phyloP scores from a whole-genome alignment of 1,140 invertebrate species.

The Caenorhabditis inopinata region DNA sequence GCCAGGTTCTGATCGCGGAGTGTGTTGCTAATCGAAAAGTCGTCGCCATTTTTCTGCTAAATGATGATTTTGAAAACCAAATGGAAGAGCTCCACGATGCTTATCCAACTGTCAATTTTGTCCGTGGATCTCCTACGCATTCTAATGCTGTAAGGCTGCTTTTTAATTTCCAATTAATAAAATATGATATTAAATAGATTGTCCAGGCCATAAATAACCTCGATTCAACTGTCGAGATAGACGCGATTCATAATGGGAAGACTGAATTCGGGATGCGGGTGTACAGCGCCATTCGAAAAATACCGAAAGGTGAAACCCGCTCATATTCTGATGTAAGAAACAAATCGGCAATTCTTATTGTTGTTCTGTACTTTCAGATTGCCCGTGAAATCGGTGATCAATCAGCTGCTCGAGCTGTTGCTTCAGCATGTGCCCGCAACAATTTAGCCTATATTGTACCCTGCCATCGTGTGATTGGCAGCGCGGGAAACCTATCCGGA shows the following conservation, averaged over 20 bases:
- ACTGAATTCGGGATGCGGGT: background rate
- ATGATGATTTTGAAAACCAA: background rate
- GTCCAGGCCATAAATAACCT: background rate
- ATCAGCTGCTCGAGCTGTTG: background rate
- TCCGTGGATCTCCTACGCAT: background rate
- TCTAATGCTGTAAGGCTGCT: too few species aligned
- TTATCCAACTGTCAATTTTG: background rate
- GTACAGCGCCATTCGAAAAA: background rate
- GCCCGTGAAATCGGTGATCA: background rate
- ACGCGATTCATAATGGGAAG: background rate
- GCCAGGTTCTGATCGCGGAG: slow-evolving; percentile 1
- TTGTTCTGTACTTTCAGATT: too few species aligned
- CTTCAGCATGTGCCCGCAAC: background rate
- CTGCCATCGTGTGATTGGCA: background rate
- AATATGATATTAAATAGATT: too few species aligned
- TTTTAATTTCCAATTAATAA: background rate
- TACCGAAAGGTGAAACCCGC: slow-evolving; percentile 8
- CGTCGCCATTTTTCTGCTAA: background rate
- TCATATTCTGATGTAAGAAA: slow-evolving; percentile 1
- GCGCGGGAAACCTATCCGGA: background rate
- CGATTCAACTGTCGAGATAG: background rate
- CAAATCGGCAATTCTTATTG: too few species aligned
- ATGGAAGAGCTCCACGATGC: background rate
- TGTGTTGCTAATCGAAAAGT: background rate
- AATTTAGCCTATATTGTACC: background rate